Evolutionary conservation across 1,140 invertebrate species (phyloP).

Genomic region (Battus philenor): DNA sequence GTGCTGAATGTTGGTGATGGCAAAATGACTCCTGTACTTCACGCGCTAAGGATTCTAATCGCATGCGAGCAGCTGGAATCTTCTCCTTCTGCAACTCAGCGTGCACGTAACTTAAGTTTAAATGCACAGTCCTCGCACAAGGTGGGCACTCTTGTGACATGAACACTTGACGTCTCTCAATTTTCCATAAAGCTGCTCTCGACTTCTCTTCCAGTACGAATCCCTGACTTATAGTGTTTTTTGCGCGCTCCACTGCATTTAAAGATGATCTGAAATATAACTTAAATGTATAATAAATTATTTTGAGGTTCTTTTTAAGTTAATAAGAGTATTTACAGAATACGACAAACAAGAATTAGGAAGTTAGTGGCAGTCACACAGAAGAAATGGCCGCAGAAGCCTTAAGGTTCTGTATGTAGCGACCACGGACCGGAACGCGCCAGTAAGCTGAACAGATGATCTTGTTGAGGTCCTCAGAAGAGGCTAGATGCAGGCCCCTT

Average conservation of each 20-base stretch:
- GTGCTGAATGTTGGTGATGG: slow-evolving; percentile 50
- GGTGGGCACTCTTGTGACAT: slow-evolving; percentile 38
- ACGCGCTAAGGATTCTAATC: slow-evolving; percentile 36
- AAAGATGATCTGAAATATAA: slow-evolving; percentile 50
- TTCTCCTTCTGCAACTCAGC: slow-evolving; percentile 46
- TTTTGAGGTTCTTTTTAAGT: too few species aligned
- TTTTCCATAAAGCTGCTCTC: slow-evolving; percentile 38
- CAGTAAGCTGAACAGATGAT: too few species aligned
- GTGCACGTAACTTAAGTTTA: slow-evolving; percentile 40
- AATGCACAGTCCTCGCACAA: slow-evolving; percentile 26
- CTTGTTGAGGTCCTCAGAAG: too few species aligned
- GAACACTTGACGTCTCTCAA: slow-evolving; percentile 35
- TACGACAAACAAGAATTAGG: too few species aligned
- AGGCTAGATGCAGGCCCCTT: too few species aligned
- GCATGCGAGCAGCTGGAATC: slow-evolving; percentile 43
- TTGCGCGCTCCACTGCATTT: slow-evolving; percentile 45
- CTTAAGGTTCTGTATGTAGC: too few species aligned
- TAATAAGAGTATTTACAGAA: too few species aligned
- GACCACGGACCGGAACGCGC: too few species aligned
- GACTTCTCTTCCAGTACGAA: slow-evolving; percentile 44
- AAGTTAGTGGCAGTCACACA: too few species aligned
- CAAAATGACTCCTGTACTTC: slow-evolving; percentile 59
- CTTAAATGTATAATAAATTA: too few species aligned
- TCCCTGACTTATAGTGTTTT: slow-evolving; percentile 29
- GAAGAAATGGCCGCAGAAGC: too few species aligned